Evolutionary conservation across 2,113 vertebrate species (phyloP).

Genomic region (Aptenodytes patagonicus): DNA sequence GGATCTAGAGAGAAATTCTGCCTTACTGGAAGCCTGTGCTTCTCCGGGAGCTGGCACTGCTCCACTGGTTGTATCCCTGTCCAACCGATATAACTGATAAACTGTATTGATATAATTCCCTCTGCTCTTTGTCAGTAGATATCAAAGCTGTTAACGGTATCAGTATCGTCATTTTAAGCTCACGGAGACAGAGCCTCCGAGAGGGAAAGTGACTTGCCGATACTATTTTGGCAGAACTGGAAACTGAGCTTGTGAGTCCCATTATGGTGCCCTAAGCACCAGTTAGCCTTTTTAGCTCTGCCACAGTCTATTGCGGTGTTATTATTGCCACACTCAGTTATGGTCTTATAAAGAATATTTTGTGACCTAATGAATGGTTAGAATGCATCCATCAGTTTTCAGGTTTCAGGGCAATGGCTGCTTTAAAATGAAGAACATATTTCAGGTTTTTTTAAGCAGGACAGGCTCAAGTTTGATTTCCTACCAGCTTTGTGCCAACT

Average conservation of each 20-base stretch:
- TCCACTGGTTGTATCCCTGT: background rate
- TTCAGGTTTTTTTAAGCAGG: background rate
- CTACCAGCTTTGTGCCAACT: background rate
- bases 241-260: background rate
- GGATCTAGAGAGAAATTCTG: background rate
- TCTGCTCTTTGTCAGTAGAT: background rate
- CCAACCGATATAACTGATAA: background rate
- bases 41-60: background rate
- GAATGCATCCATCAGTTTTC: background rate
- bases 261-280: background rate
- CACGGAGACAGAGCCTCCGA: background rate
- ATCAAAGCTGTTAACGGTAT: background rate
- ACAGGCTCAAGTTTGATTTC: background rate
- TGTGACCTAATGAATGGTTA: background rate
- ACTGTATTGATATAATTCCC: background rate
- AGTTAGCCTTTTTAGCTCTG: background rate
- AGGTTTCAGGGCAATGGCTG: background rate
- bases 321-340: background rate
- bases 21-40: background rate
- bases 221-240: background rate
- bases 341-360: background rate
- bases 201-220: background rate
- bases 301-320: background rate
- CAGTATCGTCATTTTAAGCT: background rate
- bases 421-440: background rate